Evolutionary conservation across 2,113 vertebrate species (phyloP).

Genomic region (Tylochromis polylepis): DNA sequence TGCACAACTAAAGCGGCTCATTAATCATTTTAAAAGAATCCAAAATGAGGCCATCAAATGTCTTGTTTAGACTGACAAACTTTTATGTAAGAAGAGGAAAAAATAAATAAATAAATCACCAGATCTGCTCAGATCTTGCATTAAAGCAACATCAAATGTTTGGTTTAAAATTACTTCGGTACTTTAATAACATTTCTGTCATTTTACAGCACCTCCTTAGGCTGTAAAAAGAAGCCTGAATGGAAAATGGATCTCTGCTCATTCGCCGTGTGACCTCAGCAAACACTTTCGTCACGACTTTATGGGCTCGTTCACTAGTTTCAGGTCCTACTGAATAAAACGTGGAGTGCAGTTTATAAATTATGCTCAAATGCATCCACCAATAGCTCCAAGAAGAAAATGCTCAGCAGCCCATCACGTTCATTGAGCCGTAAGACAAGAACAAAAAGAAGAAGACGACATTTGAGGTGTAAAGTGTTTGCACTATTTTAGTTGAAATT

Average conservation of each 20-base stretch:
- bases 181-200: accelerated
- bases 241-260: neutral
- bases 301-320: neutral
- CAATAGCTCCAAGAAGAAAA: neutral
- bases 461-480: neutral
- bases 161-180: neutral
- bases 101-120: too few relatives aligned
- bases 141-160: neutral
- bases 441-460: neutral
- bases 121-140: neutral
- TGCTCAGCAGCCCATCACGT: neutral
- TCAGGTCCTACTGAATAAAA: neutral
- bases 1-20: neutral
- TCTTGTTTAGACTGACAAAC: too few relatives aligned
- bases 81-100: neutral
- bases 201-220: too few relatives aligned
- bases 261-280: neutral
- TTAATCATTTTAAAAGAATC: neutral
- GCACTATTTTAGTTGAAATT: accelerated
- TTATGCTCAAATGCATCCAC: neutral
- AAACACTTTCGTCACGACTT: neutral
- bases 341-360: neutral
- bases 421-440: neutral
- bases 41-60: neutral
- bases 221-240: too few relatives aligned